Evolutionary conservation across 2,113 vertebrate genomes (phyloP).

Genomic region (Nannospalax galili): DNA sequence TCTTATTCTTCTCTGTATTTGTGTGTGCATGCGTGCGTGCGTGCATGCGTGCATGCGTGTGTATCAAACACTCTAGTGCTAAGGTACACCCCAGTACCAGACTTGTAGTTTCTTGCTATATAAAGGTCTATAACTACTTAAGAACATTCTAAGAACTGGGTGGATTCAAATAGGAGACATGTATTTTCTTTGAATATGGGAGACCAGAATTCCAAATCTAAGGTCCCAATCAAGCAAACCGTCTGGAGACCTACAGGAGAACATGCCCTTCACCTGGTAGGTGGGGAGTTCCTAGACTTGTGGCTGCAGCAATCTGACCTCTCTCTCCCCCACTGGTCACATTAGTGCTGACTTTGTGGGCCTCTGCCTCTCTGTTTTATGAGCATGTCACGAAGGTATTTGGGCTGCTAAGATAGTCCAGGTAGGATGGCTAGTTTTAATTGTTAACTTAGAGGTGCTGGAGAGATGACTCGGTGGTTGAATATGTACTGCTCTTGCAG

Average conservation of each 20-base stretch:
- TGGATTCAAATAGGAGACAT: neutral
- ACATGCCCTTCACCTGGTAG: neutral
- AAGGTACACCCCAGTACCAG: neutral
- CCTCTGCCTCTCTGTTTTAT: neutral
- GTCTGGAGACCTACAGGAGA: neutral
- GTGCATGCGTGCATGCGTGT: no score
- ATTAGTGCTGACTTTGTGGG: neutral
- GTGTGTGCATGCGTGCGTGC: no score
- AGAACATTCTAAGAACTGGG: neutral
- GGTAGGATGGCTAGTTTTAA: neutral
- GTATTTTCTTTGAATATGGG: neutral
- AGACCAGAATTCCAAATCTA: neutral
- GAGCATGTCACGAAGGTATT: no score
- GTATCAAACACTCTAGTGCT: neutral
- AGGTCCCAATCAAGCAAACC: no score
- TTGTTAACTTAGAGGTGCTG: no score
- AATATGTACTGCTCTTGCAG: no score
- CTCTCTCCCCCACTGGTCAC: neutral
- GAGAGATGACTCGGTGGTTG: no score
- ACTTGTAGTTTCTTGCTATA: neutral
- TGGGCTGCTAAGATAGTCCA: no score
- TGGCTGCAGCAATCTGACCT: neutral
- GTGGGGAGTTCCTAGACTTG: neutral
- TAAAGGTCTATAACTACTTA: neutral
- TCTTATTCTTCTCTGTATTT: no score